Base-by-base conservation (phyloP, 2,113 vertebrate species). In the Zeus faber region DNA sequence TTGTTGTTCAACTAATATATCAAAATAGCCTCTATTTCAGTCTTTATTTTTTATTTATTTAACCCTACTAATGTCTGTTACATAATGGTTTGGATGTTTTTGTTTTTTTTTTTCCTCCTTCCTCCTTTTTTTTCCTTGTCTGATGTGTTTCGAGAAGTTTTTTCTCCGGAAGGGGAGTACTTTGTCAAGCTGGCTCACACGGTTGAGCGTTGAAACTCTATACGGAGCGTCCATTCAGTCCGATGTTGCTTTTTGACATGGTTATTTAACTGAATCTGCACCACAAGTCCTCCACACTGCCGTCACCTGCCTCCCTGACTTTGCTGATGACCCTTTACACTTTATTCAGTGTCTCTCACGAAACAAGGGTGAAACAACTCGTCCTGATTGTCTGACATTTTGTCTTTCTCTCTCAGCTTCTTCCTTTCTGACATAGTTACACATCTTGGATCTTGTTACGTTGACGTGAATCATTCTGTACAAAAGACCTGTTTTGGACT, bases 141-240 rank as follows among this genome's bases (percentile, higher is more conserved):
- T n/a, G n/a, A n/a, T n/a, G n/a, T n/a, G n/a, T n/a, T n/a, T n/a
- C n/a, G n/a, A n/a, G n/a, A n/a, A n/a, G n/a, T n/a, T n/a, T n/a
- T n/a, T n/a, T n/a, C n/a, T n/a, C n/a, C n/a, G n/a, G n/a, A n/a
- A n/a, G n/a, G n/a, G n/a, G n/a, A n/a, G n/a, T n/a, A n/a, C n/a
- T n/a, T n/a, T n/a, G n/a, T n/a, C n/a, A n/a, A 48, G 21, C n/a
- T 25, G 40, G n/a, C 27, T 48, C 14, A 20, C 22, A 3, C 20
- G 4, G 29, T 47, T 7, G 11, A 54, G 43, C 26, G 26, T 29
- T 45, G 55, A 69, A 70, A 55, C 58, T 58, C 58, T 59, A 27
- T n/a, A 33, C 8, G 13, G 39, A 40, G n/a, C n/a, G 40, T 26
- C 9, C 21, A 37, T 60, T 17, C 0, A 26, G 54, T 47, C 20